A percentile compares a stretch with the other conserved stretches of the same genome.
Conservation (phyloP, 2,113 vertebrate species). For the Sylvilagus bachmani region DNA sequence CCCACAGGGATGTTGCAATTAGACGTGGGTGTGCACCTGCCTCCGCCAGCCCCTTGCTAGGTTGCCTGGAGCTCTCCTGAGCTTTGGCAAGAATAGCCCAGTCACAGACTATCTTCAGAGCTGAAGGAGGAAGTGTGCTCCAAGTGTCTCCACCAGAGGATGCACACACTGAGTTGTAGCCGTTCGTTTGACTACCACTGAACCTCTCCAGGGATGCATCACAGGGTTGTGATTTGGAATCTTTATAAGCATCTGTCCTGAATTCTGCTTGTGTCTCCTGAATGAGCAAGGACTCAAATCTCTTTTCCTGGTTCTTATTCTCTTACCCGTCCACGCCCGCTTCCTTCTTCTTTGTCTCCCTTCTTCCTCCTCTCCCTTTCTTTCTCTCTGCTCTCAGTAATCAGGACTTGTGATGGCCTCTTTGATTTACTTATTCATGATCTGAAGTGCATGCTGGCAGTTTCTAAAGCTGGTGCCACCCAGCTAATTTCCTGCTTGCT, state of each 20-base stretch:
- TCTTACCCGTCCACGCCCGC: neutral
- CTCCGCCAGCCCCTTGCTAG: neutral
- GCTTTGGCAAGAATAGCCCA: neutral
- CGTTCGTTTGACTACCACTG: neutral
- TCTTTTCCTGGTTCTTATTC: neutral
- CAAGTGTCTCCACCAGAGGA: neutral
- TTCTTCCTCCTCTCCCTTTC: neutral
- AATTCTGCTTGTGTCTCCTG: neutral
- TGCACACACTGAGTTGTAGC: neutral
- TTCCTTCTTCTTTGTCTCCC: neutral
- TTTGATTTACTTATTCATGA: slow-evolving; percentile 62
- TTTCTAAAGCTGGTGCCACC: neutral
- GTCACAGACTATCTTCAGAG: slow-evolving; percentile 17
- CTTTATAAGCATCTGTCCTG: slow-evolving; percentile 46
- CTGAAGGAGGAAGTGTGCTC: slow-evolving; percentile 13
- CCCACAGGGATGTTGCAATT: neutral
- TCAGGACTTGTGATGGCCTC: neutral
- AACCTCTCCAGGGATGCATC: neutral
- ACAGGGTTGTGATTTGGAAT: neutral
- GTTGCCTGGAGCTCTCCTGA: neutral
- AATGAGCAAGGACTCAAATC: neutral
- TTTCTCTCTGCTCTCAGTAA: neutral
- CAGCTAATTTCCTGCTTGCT: neutral
- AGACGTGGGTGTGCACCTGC: neutral
- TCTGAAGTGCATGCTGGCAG: neutral